Evolutionary conservation across 2,888 invertebrate species (phyloP), one percentile per base, ranked within the genome.

Genomic region (Anagyrus pseudococci): DNA sequence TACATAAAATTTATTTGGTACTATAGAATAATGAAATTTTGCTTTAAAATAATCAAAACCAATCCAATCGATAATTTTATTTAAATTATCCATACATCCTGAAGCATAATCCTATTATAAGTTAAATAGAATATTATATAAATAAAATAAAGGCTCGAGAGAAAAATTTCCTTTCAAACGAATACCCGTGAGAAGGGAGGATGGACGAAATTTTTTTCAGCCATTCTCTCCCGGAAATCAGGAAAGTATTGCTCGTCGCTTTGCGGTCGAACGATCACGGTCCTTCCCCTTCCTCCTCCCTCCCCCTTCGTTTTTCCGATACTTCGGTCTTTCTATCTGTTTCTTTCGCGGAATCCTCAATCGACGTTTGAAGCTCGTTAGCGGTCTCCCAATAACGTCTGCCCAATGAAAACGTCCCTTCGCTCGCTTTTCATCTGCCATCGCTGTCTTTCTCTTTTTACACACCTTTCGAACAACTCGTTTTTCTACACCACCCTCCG

Each of bases 311-410:
- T 56, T 54, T 61, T 58, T 22, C 47, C 50, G 33, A 58, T 54
- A 58, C 49, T 54, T 46, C 23, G 33, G 22, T 43, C 26, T 50
- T 25, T 33, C 29, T 29, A 25, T 50, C 22, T 44, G 61, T 70
- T 6, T 20, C 33, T 17, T 25, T 49, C 48, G 41, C 22, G 58
- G 70, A 70, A 70, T 70, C 71, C 66, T 71, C 71, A 69, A 74
- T 73, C 70, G 66, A 68, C 71, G 43, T 62, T 68, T 62, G 71
- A 69, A 69, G 71, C 73, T 75, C 71, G 72, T 73, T 74, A 73
- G 70, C 64, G 70, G 69, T 70, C 63, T 71, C 72, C 73, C 71
- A 75, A 74, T 74, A 75, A 72, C 70, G 69, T 72, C 70, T 29
- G n/a, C 29, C 67, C 54, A 52, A 54, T 62, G 70, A 69, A 69